phyloP scores from a whole-genome alignment of 1,140 invertebrate genomes.

The Pomacea maculata region DNA sequence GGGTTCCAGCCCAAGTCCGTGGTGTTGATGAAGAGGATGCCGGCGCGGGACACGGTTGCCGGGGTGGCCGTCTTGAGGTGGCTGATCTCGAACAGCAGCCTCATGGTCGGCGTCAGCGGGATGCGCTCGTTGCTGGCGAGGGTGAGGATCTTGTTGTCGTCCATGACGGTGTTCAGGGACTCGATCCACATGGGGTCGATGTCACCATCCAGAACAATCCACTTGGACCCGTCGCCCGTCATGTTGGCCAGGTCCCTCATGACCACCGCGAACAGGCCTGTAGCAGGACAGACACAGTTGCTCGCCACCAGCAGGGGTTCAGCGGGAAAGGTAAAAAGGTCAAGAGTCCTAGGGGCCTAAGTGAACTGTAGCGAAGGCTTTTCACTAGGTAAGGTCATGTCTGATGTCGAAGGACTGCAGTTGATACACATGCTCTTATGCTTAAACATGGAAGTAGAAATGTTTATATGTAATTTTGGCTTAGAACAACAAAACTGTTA shows the following conservation, averaged over 20 bases:
- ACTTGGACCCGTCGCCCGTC: conserved; percentile 88
- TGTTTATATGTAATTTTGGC: background rate
- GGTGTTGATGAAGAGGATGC: conserved; percentile 75
- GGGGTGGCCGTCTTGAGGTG: conserved; percentile 94
- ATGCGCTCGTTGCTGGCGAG: conserved; percentile 96
- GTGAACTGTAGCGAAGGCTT: too few species aligned
- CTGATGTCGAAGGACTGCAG: too few species aligned
- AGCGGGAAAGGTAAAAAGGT: too few species aligned
- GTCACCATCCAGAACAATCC: conserved; percentile 96
- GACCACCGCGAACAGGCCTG: conserved; percentile 88
- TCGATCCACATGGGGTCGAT: conserved; percentile 99
- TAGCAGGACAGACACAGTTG: background rate
- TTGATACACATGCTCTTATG: too few species aligned
- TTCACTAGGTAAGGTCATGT: too few species aligned
- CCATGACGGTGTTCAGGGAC: conserved; percentile 83
- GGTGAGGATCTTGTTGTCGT: conserved; percentile 82
- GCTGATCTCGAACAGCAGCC: conserved; percentile 95
- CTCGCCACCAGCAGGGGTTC: too few species aligned
- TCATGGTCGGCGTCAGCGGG: conserved; percentile 90
- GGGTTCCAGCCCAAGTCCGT: conserved; percentile 98
- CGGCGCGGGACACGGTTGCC: conserved; percentile 94
- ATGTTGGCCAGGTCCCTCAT: conserved; percentile 93
- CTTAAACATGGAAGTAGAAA: background rate
- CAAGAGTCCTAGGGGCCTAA: too few species aligned
- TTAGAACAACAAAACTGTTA: background rate